phyloP scores from a whole-genome alignment of 2,797 vertebrate species.

The Clarias laeviceps region DNA sequence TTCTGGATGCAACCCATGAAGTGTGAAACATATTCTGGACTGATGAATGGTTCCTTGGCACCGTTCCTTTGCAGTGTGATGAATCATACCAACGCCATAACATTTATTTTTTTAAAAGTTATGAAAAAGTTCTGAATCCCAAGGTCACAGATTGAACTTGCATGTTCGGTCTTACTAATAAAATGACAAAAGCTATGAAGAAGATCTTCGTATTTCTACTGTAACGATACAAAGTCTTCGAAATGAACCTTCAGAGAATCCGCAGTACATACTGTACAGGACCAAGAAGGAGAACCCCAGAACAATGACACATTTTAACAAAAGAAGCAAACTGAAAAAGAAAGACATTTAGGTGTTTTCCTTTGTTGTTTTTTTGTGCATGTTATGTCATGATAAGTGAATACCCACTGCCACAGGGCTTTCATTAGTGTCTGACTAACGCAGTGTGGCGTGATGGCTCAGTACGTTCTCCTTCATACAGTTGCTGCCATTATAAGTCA shows the following conservation, averaged over 20 bases:
- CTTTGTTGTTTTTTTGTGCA: neutral
- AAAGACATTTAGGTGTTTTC: neutral
- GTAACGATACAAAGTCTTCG: neutral
- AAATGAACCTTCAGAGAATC: neutral
- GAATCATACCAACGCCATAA: neutral
- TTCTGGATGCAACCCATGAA: slow-evolving; percentile 10
- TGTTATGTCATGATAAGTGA: slow-evolving; percentile 2
- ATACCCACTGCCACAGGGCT: slow-evolving; percentile 30
- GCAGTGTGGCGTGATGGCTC: slow-evolving; percentile 30
- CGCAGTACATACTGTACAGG: too few species aligned
- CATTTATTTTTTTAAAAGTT: neutral
- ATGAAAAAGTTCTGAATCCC: neutral
- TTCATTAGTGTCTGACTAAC: slow-evolving; percentile 36
- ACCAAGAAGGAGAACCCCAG: neutral
- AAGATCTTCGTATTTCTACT: neutral
- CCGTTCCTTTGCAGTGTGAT: neutral
- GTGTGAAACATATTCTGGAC: slow-evolving; percentile 27
- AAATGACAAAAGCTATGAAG: neutral
- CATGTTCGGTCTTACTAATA: neutral
- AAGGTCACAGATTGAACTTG: neutral
- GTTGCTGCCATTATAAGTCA: slow-evolving; percentile 34
- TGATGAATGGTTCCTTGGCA: slow-evolving; percentile 12
- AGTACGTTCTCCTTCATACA: slow-evolving; percentile 36
- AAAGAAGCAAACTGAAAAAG: neutral
- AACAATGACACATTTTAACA: neutral